A percentile compares a stretch with the other conserved stretches of the same genome.
These are phyloP conservation scores for Plestiodon gilberti DNA, from an alignment of 2,113 vertebrate genomes.

Conservation along the genomic window DNA sequence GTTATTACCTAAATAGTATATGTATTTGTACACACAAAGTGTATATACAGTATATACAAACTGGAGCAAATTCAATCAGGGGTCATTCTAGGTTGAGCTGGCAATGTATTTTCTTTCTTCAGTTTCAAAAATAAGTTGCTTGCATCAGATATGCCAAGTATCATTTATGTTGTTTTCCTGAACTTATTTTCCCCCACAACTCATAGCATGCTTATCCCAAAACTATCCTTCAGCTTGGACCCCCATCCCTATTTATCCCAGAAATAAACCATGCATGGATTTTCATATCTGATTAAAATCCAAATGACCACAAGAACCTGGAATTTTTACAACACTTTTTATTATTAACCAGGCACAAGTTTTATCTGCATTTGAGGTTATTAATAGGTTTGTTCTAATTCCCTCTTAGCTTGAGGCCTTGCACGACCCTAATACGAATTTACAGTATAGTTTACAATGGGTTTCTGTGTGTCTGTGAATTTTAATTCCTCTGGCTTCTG, in stretches of 20 bases:
- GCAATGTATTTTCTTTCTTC: slow-evolving; percentile 40
- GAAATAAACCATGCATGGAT: slow-evolving; percentile 42
- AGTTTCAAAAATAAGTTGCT: slow-evolving; percentile 19
- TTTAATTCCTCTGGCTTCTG: slow-evolving; percentile 72
- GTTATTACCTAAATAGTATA: not conserved
- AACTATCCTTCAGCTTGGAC: slow-evolving; percentile 47
- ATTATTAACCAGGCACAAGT: slow-evolving; percentile 64
- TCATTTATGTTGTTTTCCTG: slow-evolving; percentile 53
- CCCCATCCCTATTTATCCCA: slow-evolving; percentile 26
- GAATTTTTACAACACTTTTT: slow-evolving; percentile 62
- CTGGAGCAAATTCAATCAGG: not conserved
- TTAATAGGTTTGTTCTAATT: slow-evolving; percentile 69
- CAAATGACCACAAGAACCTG: slow-evolving; percentile 66
- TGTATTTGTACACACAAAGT: not conserved
- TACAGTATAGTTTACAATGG: slow-evolving; percentile 62
- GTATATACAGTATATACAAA: not conserved
- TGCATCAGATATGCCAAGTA: not conserved
- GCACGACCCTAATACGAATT: slow-evolving; percentile 59
- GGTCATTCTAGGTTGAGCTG: not conserved
- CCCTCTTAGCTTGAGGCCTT: slow-evolving; percentile 64
- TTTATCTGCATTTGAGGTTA: slow-evolving; percentile 71
- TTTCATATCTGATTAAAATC: slow-evolving; percentile 47
- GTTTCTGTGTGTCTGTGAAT: slow-evolving; percentile 60
- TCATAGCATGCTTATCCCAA: slow-evolving; percentile 45
- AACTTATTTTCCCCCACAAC: not conserved